Conservation (phyloP, 2,113 vertebrate genomes). For the Engraulis encrasicolus region DNA sequence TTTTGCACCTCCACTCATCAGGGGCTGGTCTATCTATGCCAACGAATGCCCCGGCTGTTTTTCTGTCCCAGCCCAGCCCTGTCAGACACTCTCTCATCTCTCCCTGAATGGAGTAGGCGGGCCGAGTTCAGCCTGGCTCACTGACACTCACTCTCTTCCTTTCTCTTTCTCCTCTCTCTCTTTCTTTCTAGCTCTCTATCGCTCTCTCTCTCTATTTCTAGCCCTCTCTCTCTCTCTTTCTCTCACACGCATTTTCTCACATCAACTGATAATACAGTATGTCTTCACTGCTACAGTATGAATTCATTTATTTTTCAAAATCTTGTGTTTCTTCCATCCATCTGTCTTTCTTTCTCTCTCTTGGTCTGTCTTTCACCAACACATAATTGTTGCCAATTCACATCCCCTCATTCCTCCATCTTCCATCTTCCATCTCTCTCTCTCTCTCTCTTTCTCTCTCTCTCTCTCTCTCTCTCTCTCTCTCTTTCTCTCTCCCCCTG, state of each 20-base stretch:
- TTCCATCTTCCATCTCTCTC: no score
- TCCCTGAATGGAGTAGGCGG: slow-evolving; percentile 20
- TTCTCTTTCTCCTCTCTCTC: slow-evolving; percentile 15
- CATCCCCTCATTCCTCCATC: no score
- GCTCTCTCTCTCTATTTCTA: background rate
- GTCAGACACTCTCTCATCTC: background rate
- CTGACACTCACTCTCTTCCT: slow-evolving; percentile 31
- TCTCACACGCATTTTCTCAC: background rate
- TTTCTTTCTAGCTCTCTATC: slow-evolving; percentile 8
- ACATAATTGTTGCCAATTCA: no score
- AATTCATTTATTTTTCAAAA: background rate
- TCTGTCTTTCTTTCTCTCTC: no score
- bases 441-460: background rate
- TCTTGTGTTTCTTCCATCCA: no score
- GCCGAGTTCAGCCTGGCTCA: slow-evolving; percentile 15
- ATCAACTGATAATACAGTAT: no score
- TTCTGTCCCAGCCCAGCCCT: no score
- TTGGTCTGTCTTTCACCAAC: no score
- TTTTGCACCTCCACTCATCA: no score
- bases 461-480: background rate
- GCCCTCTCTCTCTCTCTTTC: background rate
- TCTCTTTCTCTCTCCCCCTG: background rate
- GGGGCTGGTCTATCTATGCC: no score
- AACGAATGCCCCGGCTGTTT: no score
- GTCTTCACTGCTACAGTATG: background rate